Evolutionary conservation across 2,113 vertebrate genomes (phyloP).

Genomic region (Noturus placidus): DNA sequence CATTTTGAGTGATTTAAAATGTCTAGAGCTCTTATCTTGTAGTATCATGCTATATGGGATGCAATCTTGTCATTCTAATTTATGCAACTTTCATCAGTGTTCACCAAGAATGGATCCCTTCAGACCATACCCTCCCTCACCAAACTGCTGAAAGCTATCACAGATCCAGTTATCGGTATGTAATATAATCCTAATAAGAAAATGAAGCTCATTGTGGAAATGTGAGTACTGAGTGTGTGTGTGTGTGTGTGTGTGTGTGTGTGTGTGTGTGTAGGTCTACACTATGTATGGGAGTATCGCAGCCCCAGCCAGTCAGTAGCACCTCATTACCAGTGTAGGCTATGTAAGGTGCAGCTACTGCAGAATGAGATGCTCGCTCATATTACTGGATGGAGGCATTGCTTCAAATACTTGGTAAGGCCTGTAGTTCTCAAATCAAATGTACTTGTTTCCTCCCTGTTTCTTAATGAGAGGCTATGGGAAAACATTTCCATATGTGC

Average conservation of each 20-base stretch:
- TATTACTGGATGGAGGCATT: constrained; percentile 74
- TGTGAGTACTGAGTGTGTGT: background rate
- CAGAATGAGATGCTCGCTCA: constrained; percentile 74
- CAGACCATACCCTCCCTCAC: constrained; percentile 67
- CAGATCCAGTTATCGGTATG: constrained; percentile 70
- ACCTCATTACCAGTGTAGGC: constrained; percentile 76
- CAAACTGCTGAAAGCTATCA: constrained; percentile 63
- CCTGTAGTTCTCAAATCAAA: background rate
- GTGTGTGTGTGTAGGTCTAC: constrained; percentile 66
- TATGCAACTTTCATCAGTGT: constrained; percentile 59
- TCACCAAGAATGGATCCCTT: constrained; percentile 62
- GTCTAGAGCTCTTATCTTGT: background rate
- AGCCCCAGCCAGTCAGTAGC: constrained; percentile 75
- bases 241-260: background rate
- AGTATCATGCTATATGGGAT: background rate
- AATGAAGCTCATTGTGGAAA: background rate
- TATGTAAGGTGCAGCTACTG: constrained; percentile 69
- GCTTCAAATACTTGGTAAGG: constrained; percentile 71
- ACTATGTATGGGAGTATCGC: constrained; percentile 78
- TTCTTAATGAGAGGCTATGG: background rate
- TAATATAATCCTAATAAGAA: background rate
- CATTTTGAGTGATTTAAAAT: background rate
- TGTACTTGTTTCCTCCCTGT: background rate
- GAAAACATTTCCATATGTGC: too few species aligned
- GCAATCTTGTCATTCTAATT: background rate